Conservation (phyloP, 35 echinoderm and acorn worm genomes). For the Lytechinus variegatus region DNA sequence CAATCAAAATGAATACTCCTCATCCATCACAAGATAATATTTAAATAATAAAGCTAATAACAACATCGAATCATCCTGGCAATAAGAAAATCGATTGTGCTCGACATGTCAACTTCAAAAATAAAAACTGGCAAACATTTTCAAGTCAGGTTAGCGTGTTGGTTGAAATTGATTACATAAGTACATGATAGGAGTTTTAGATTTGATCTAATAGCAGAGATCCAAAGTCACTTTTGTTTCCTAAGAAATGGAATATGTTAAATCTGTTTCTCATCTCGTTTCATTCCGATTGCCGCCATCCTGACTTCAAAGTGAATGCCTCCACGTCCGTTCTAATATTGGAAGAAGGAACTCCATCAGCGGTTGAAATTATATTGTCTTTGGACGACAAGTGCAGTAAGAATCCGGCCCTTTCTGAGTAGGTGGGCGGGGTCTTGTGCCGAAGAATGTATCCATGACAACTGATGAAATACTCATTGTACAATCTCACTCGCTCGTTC, state of each 20-base stretch:
- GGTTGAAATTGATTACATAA: background rate
- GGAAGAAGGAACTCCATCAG: background rate
- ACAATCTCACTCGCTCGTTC: background rate
- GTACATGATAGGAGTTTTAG: background rate
- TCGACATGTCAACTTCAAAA: background rate
- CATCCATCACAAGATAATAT: background rate
- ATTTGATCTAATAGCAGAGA: background rate
- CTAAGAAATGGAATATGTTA: background rate
- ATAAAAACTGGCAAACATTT: background rate
- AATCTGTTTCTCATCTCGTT: background rate
- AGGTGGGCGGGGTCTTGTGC: background rate
- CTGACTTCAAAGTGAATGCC: constrained; percentile 17
- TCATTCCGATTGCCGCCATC: background rate
- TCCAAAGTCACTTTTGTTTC: background rate
- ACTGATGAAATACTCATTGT: constrained; percentile 22
- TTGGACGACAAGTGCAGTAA: background rate
- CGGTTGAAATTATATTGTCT: background rate
- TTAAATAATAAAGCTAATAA: background rate
- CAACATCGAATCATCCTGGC: background rate
- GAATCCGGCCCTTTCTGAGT: background rate
- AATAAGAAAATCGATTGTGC: background rate
- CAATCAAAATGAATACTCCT: background rate
- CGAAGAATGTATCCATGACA: constrained; percentile 6
- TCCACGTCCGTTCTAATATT: background rate
- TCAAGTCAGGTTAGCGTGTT: background rate